phyloP scores from a whole-genome alignment of 1,140 invertebrate genomes.

The Heliothis subflexa region DNA sequence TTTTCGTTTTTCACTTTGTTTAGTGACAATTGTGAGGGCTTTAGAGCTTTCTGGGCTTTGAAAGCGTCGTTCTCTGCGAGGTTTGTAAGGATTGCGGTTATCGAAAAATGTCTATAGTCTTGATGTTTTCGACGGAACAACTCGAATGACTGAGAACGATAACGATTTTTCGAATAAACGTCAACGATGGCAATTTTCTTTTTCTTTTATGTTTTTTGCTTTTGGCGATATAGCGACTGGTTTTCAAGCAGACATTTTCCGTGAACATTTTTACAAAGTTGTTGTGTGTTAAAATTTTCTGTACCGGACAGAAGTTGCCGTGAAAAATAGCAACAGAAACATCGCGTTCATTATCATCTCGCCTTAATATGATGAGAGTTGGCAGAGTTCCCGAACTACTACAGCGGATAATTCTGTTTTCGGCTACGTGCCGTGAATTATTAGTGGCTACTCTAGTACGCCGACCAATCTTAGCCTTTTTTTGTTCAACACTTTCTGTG shows the following conservation, averaged over 20 bases:
- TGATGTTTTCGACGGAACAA: slow-evolving; percentile 32
- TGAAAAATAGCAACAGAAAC: slow-evolving; percentile 57
- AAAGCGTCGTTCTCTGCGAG: slow-evolving; percentile 51
- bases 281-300: slow-evolving; percentile 25
- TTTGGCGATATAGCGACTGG: slow-evolving; percentile 5
- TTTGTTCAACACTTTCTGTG: slow-evolving; percentile 22
- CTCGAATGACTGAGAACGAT: slow-evolving; percentile 33
- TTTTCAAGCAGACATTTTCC: slow-evolving; percentile 7
- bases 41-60: slow-evolving; percentile 52
- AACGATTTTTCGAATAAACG: slow-evolving; percentile 35
- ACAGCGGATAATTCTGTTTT: slow-evolving; percentile 76
- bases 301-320: slow-evolving; percentile 28
- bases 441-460: slow-evolving; percentile 65
- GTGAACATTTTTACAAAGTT: slow-evolving; percentile 23
- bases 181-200: slow-evolving; percentile 27
- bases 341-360: slow-evolving; percentile 75
- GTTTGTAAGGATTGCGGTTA: slow-evolving; percentile 51
- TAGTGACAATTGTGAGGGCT: slow-evolving; percentile 54
- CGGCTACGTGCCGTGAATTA: slow-evolving; percentile 73
- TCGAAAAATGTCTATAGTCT: slow-evolving; percentile 53
- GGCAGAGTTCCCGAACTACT: slow-evolving; percentile 72
- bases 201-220: slow-evolving; percentile 12
- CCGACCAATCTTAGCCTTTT: slow-evolving; percentile 55
- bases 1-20: slow-evolving; percentile 54
- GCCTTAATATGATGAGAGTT: slow-evolving; percentile 80